Evolutionary conservation across 1,140 invertebrate species (phyloP), one percentile per base, ranked within the genome.

Genomic region (Rhopalosiphum maidis): DNA sequence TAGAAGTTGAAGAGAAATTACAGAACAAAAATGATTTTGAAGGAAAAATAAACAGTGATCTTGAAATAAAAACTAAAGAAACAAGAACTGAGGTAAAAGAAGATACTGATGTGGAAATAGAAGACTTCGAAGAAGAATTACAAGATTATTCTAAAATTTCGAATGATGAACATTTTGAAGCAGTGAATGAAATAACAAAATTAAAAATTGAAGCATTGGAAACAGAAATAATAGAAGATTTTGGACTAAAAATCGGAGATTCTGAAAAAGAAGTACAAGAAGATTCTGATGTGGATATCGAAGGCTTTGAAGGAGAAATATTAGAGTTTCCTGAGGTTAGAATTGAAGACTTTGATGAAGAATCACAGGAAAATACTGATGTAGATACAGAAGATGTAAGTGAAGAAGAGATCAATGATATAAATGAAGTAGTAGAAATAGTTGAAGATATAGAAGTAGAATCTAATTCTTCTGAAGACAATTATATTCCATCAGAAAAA

Each of bases 371-470:
- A 83, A 41, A 41, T 83, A 41, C 18, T 18, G 21, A 51, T 88
- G 6, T 37, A 2, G 51, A 55, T n/a, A 15, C 22, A 1, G 23
- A 89, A 23, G 11, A 89, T 30, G 3, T 68, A 68, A 55, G 51
- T 21, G 54, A 23, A 15, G 88, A 89, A 55, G 35, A 30, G 18
- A 21, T 60, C 30, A 37, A 41, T 60, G 51, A 60, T 3, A 30
- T 41, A 90, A 90, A 90, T 37, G 51, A 90, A 90, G 88, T 90
- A 5, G 15, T 37, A 90, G 48, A 55, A 90, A 37, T 90, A 90
- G 11, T 90, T 15, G 37, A 68, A 68, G 60, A 68, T n/a, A 85
- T 25, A 85, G 51, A 55, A 90, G 35, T 25, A 55, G 88, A 90
- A 43, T 60, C 51, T 6, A 30, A 25, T 90, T 30, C 5, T 60